These are phyloP conservation scores for Nettapus auritus DNA, from an alignment of 2,113 vertebrate species.

Conservation along the genomic window DNA sequence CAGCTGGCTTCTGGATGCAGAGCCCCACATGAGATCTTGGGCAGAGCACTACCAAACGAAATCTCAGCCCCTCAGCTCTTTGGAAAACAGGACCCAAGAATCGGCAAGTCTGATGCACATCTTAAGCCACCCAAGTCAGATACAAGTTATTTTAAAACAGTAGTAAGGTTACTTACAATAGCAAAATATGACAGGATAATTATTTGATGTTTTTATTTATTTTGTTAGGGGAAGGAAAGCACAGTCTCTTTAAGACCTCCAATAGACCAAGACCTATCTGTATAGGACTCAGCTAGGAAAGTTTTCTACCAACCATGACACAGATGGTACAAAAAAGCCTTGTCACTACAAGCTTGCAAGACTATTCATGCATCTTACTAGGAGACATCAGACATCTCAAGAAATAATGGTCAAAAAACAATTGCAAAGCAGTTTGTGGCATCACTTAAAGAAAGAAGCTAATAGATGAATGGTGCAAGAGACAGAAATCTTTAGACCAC, in stretches of 20 bases:
- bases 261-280: neutral
- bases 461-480: rapidly evolving
- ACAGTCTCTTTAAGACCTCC: neutral
- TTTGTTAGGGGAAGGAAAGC: neutral
- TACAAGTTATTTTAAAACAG: neutral
- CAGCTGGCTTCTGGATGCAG: neutral
- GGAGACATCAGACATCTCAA: neutral
- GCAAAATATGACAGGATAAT: neutral
- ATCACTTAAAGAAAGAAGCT: neutral
- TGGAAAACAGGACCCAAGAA: neutral
- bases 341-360: neutral
- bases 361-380: neutral
- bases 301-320: rapidly evolving
- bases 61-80: neutral
- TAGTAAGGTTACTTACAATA: neutral
- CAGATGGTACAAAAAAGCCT: neutral
- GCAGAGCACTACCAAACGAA: neutral
- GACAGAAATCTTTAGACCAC: neutral
- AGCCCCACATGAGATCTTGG: neutral
- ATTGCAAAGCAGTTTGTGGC: neutral
- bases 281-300: neutral
- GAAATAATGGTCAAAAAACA: neutral
- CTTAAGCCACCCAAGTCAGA: neutral
- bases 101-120: neutral
- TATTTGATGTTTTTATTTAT: neutral